Evolutionary conservation across 37 sponge, comb jelly and placozoan genomes (phyloP).

Genomic region (Crambe crambe): DNA sequence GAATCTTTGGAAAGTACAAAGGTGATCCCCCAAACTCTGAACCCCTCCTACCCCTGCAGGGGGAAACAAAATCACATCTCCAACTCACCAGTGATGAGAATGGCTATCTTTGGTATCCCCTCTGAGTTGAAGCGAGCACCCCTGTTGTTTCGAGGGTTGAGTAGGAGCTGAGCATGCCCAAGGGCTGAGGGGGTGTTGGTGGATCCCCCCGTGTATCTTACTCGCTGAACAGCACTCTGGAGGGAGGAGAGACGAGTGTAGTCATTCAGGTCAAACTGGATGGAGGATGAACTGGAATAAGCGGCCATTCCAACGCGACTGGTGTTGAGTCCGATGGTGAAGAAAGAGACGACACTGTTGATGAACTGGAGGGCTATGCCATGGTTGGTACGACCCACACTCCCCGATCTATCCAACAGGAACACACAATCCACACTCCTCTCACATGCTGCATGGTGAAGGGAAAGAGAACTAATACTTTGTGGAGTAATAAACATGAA

Average conservation of each 20-base stretch:
- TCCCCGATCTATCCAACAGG: constrained; percentile 79
- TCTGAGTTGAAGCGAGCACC: constrained; percentile 76
- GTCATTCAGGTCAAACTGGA: constrained; percentile 53
- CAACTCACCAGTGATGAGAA: constrained; percentile 88
- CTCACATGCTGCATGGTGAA: constrained; percentile 55
- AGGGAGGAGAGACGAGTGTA: constrained; percentile 20
- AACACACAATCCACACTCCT: constrained; percentile 70
- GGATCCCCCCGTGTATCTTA: constrained; percentile 52
- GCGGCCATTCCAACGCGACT: constrained; percentile 69
- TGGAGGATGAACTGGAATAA: constrained; percentile 38
- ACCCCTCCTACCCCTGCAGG: too few species aligned
- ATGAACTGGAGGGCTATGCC: constrained; percentile 65
- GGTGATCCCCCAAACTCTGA: too few species aligned
- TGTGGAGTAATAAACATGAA: background rate
- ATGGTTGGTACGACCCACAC: constrained; percentile 71
- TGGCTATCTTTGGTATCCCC: constrained; percentile 78
- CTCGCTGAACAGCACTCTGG: background rate
- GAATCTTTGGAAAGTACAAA: background rate
- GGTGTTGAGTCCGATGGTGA: constrained; percentile 45
- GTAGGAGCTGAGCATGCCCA: constrained; percentile 10
- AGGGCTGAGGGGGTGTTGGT: constrained; percentile 71
- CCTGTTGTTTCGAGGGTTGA: constrained; percentile 27
- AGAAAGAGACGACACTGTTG: constrained; percentile 57
- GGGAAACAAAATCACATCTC: too few species aligned
- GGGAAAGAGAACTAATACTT: background rate